Conservation (phyloP, 2,113 vertebrate genomes). For the Rhineura floridana region DNA sequence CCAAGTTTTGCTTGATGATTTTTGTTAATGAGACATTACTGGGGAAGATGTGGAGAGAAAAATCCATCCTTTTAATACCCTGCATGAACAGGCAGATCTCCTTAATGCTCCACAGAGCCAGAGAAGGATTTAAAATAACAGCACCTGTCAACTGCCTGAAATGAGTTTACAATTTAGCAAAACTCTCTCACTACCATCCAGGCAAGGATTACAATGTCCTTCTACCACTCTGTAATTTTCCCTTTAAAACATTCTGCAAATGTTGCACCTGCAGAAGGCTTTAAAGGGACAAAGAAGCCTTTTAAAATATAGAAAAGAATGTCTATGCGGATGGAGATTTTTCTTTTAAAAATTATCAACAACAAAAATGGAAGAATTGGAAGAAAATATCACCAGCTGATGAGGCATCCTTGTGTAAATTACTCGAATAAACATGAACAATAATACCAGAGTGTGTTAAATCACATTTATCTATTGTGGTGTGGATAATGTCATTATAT, state of each 20-base stretch:
- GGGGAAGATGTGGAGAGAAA: neutral
- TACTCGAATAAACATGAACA: no score
- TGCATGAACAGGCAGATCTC: neutral
- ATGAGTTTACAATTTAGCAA: neutral
- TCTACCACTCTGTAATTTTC: neutral
- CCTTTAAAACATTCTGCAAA: neutral
- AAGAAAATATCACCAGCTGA: neutral
- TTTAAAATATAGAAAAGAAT: neutral
- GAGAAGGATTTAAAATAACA: conserved; percentile 2
- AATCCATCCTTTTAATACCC: neutral
- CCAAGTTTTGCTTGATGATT: neutral
- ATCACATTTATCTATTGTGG: no score
- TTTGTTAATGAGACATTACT: neutral
- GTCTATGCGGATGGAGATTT: neutral
- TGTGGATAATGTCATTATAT: no score
- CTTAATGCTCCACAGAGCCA: neutral
- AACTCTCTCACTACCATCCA: neutral
- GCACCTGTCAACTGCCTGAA: neutral
- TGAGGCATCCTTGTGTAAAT: no score
- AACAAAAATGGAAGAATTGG: neutral
- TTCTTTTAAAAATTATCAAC: neutral
- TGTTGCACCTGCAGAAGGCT: neutral
- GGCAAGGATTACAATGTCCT: neutral
- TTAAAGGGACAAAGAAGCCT: no score
- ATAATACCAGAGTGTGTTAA: no score